Evolutionary conservation across 2,797 vertebrate genomes (phyloP), one percentile per base, ranked within the genome.

Genomic region (Betta splendens): DNA sequence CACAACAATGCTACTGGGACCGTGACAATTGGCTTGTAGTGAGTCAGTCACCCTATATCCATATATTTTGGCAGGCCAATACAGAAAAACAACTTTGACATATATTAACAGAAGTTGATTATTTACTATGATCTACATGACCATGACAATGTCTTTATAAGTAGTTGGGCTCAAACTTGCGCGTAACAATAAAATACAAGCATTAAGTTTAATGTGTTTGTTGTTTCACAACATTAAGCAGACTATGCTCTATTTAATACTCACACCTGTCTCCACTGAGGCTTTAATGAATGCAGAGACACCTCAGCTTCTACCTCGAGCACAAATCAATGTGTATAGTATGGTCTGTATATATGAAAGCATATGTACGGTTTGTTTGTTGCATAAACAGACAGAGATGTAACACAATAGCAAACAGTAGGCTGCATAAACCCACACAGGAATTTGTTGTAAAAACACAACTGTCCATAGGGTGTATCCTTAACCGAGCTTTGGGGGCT

Each of bases 211-310:
- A 60, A 64, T 56, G 55, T 69, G 55, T 78, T 78, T 72, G 57
- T 59, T 72, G 55, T 62, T 68, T 69, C 54, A 64, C 64, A 77
- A 33, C 64, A 79, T 72, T 79, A 62, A 70, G 74, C 37, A 71
- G 57, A 77, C 59, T 70, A 72, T 50, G 72, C 63, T 67, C 72
- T 62, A 80, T 84, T 86, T 80, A 73, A 56, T 64, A 50, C 57
- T 61, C 51, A 55, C 79, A 85, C 81, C 82, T 84, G 84, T 81
- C 64, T 81, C 65, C 75, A 81, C 63, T 36, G 35, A 62, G 28
- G 32, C 16, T 12, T 57, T 50, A 42, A 69, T 52, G 33, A 54
- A 57, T 22, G 23, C 15, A 2, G 31, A 69, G 44, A 66, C 17
- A 42, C 26, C 7, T 33, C 11, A 54, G 17, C 39, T 45, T 42